Evolutionary conservation across 2,797 vertebrate species (phyloP).

Genomic region (Falco columbarius): DNA sequence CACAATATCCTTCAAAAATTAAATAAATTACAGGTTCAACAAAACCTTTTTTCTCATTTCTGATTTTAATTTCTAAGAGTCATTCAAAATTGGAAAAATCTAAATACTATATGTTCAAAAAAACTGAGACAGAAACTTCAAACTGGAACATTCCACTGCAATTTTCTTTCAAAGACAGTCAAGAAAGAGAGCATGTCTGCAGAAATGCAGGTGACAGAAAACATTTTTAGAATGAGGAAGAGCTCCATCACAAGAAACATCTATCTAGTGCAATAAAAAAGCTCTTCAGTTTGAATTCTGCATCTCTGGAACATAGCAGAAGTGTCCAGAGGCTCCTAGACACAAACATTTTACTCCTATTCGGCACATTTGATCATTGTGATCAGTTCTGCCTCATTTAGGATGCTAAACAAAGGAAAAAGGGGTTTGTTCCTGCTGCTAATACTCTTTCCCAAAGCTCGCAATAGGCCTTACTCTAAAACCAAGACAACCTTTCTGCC

Average conservation of each 20-base stretch:
- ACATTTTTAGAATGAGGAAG: conserved; percentile 51
- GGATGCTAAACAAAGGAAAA: neutral
- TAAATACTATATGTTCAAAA: neutral
- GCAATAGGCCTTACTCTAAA: neutral
- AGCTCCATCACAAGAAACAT: conserved; percentile 11
- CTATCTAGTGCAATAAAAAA: neutral
- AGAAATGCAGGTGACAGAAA: conserved; percentile 49
- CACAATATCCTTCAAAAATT: neutral
- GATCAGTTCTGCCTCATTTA: neutral
- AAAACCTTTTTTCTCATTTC: neutral
- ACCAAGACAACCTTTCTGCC: neutral
- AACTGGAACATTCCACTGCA: neutral
- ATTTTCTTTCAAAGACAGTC: neutral
- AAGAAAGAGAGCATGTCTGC: conserved; percentile 27
- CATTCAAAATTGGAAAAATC: neutral
- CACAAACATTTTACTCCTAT: neutral
- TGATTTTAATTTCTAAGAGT: neutral
- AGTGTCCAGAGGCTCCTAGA: neutral
- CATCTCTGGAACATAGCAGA: neutral
- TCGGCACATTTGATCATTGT: neutral
- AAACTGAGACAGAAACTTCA: neutral
- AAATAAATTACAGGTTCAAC: neutral
- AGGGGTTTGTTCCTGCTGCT: neutral
- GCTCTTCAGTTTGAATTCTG: neutral
- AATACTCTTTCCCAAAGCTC: neutral